These are phyloP conservation scores for Eciton burchellii DNA, from an alignment of 1,140 invertebrate genomes.

Conservation along the genomic window DNA sequence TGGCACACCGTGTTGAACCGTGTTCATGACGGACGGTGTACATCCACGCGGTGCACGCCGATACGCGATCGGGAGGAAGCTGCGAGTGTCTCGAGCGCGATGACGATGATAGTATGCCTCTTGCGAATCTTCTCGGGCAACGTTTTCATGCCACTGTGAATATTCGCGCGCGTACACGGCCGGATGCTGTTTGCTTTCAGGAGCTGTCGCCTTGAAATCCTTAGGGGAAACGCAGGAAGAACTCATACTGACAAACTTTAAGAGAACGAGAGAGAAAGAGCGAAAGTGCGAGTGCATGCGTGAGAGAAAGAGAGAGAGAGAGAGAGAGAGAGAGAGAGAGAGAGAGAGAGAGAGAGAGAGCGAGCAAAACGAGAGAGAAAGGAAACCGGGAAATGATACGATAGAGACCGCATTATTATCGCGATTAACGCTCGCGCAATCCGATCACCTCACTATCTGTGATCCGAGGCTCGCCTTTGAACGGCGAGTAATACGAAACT, in stretches of 20 bases:
- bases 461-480: slow-evolving; percentile 80
- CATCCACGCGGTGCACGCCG: background rate
- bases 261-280: slow-evolving; percentile 35
- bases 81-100: background rate
- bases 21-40: background rate
- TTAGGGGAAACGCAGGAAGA: slow-evolving; percentile 81
- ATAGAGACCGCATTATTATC: slow-evolving; percentile 74
- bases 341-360: slow-evolving; percentile 33
- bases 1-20: too few species aligned
- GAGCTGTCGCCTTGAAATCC: slow-evolving; percentile 86
- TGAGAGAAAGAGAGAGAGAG: slow-evolving; percentile 61
- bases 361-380: slow-evolving; percentile 51
- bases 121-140: slow-evolving; percentile 53
- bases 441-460: slow-evolving; percentile 85
- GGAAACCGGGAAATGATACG: slow-evolving; percentile 53
- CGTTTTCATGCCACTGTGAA: slow-evolving; percentile 52
- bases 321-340: slow-evolving; percentile 60
- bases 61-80: slow-evolving; percentile 29
- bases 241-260: slow-evolving; percentile 72
- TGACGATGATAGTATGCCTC: slow-evolving; percentile 18
- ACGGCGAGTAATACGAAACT: slow-evolving; percentile 83
- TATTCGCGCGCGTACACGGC: slow-evolving; percentile 79
- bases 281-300: slow-evolving; percentile 23
- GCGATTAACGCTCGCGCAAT: slow-evolving; percentile 81
- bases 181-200: slow-evolving; percentile 84